phyloP scores from a whole-genome alignment of 2,113 vertebrate species.

The Colius striatus region DNA sequence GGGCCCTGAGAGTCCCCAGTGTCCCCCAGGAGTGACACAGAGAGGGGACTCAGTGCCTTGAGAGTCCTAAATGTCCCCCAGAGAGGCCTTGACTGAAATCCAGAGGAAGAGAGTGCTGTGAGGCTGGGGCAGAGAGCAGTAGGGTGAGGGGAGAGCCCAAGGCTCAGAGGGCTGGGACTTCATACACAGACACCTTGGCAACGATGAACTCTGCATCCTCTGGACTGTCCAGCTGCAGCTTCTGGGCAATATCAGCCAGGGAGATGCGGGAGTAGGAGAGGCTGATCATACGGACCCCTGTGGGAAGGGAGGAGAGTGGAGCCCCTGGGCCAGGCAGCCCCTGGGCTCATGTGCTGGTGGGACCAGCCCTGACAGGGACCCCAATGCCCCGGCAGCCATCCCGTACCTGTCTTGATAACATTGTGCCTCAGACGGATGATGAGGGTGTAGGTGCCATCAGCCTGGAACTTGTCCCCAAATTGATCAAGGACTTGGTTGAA shows the following conservation, averaged over 20 bases:
- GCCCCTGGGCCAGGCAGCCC: not conserved
- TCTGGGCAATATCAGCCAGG: slow-evolving; percentile 94
- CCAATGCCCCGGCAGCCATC: accelerated
- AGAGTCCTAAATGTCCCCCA: not conserved
- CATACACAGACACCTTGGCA: slow-evolving; percentile 83
- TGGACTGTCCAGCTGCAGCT: slow-evolving; percentile 95
- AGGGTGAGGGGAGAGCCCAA: not conserved
- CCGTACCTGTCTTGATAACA: slow-evolving; percentile 96
- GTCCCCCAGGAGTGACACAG: not conserved
- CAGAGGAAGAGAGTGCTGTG: too few species aligned
- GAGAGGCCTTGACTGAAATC: not conserved
- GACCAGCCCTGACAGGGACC: accelerated
- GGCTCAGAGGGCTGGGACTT: not conserved
- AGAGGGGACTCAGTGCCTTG: not conserved
- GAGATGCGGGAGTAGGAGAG: slow-evolving; percentile 97
- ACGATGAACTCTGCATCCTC: slow-evolving; percentile 98
- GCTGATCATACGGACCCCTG: slow-evolving; percentile 98
- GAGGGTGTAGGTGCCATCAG: slow-evolving; percentile 95
- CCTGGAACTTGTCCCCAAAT: slow-evolving; percentile 97
- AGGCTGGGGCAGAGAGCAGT: not conserved
- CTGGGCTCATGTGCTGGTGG: not conserved
- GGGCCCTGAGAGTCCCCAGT: not conserved
- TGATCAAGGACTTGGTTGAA: slow-evolving; percentile 97
- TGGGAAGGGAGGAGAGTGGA: not conserved
- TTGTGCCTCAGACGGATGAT: slow-evolving; percentile 98